Percentiles rank a stretch among this genome's conserved stretches.
Evolutionary conservation across 1,140 invertebrate species (phyloP).

Genomic region (Diachasma alloeum): DNA sequence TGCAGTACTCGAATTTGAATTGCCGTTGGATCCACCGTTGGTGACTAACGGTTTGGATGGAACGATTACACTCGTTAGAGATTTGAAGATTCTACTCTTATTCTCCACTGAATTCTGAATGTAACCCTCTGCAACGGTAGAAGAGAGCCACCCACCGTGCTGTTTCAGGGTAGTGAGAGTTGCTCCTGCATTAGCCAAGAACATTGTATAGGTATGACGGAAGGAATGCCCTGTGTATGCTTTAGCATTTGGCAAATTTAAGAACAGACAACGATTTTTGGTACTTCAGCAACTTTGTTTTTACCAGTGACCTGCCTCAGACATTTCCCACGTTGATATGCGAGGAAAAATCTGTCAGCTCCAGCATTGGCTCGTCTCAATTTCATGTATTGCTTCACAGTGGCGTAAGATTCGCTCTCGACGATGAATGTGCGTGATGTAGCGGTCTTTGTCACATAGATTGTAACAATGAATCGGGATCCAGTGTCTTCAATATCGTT

Average conservation of each 20-base stretch:
- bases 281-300: conserved; percentile 25
- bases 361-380: not conserved
- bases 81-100: not conserved
- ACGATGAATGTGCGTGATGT: conserved; percentile 12
- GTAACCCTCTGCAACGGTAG: conserved; percentile 5
- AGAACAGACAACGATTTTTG: conserved; percentile 29
- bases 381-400: not conserved
- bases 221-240: conserved; percentile 38
- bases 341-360: conserved; percentile 5
- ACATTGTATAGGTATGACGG: not conserved
- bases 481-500: conserved; percentile 31
- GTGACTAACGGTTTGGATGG: no score
- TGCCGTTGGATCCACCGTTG: no score
- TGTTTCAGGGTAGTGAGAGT: conserved; percentile 34
- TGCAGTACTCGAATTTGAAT: no score
- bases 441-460: conserved; percentile 8
- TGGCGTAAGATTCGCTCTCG: not conserved
- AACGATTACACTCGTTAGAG: no score
- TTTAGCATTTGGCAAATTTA: conserved; percentile 33
- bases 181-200: conserved; percentile 31
- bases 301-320: not conserved
- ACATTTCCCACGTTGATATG: conserved; percentile 10
- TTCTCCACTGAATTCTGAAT: conserved; percentile 1
- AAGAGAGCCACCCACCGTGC: conserved; percentile 31
- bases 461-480: not conserved